These are phyloP conservation scores for Distichodus sexfasciatus DNA, from an alignment of 2,797 vertebrate species.

Conservation along the genomic window DNA sequence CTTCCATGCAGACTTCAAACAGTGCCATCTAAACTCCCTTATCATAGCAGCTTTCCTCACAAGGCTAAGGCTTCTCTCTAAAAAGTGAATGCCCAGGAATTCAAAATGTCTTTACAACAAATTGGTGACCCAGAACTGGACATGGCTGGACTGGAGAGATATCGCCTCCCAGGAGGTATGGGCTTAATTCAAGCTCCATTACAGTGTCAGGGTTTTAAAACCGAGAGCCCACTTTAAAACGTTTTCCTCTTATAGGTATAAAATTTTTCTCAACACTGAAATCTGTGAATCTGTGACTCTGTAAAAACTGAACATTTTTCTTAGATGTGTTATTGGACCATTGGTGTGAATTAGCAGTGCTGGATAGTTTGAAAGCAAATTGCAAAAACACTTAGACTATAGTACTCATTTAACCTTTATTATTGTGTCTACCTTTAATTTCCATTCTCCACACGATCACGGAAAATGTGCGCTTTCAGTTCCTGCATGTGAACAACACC, in stretches of 20 bases:
- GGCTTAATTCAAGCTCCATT: background rate
- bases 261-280: background rate
- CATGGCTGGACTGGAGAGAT: background rate
- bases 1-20: background rate
- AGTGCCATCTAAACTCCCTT: background rate
- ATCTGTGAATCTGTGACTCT: too few species aligned
- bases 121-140: background rate
- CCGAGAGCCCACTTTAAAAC: background rate
- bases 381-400: background rate
- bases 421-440: background rate
- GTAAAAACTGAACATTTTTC: too few species aligned
- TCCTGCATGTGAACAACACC: background rate
- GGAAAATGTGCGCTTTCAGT: background rate
- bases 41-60: background rate
- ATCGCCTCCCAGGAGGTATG: background rate
- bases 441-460: background rate
- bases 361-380: too few species aligned
- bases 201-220: background rate
- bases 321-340: too few species aligned
- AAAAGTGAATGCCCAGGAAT: background rate
- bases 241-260: background rate
- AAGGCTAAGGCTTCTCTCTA: background rate
- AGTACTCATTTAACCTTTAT: background rate
- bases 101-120: background rate
- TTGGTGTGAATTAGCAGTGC: too few species aligned